Conservation (phyloP, 2,113 vertebrate genomes). For the Nicator chloris region DNA sequence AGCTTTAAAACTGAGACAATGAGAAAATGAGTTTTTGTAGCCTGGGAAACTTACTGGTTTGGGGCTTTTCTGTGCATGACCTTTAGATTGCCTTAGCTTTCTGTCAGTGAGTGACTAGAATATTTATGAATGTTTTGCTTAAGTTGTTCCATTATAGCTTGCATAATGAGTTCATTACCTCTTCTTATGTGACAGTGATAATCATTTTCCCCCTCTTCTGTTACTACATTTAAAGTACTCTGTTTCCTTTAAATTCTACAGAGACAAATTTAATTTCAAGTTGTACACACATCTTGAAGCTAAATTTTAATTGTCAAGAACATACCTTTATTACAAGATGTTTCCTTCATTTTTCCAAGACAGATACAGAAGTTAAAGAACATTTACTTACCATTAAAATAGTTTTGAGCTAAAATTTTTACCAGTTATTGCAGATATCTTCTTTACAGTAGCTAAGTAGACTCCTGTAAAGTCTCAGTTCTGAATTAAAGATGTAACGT, state of each 20-base stretch:
- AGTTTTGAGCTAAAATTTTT: background rate
- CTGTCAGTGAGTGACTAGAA: constrained; percentile 5
- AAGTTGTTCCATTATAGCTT: constrained; percentile 1
- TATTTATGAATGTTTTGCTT: constrained; percentile 40
- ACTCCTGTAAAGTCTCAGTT: background rate
- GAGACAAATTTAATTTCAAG: background rate
- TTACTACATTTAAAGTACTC: background rate
- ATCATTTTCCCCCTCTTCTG: background rate
- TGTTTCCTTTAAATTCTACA: background rate
- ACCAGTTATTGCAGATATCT: background rate
- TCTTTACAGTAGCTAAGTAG: background rate
- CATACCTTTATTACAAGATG: background rate
- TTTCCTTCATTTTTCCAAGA: background rate
- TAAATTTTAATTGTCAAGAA: background rate
- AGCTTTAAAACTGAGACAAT: background rate
- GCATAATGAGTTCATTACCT: background rate
- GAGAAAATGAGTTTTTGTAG: background rate
- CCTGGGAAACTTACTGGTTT: background rate
- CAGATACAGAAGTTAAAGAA: background rate
- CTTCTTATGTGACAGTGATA: constrained; percentile 42
- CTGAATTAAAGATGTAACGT: background rate
- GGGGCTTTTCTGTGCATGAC: background rate
- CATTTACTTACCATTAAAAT: background rate
- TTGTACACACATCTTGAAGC: background rate
- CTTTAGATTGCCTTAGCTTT: constrained; percentile 1